Evolutionary conservation across 2,888 invertebrate species (phyloP), one percentile per base, ranked within the genome.

Genomic region (Torymus aiolomorphi): DNA sequence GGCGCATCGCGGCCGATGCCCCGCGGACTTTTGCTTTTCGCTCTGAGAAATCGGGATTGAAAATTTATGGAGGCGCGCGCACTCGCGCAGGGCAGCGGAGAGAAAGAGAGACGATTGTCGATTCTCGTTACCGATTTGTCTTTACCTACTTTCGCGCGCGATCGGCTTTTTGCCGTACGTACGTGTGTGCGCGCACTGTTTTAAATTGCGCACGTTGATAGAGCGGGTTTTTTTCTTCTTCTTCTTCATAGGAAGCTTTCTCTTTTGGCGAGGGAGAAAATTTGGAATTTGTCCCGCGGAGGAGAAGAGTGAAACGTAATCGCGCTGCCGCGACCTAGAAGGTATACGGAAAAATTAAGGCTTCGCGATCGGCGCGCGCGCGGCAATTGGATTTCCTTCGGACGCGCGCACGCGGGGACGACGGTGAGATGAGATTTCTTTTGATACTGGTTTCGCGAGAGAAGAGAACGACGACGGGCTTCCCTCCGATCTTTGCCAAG

Each of bases 61-160:
- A 42, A 79, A 79, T 79, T 79, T 79, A 79, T 70, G 65, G 74
- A 69, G 62, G 65, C 51, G 49, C 67, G 49, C 16, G 18, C 11
- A 14, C 57, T 11, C 51, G 8, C 3, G 11, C 61, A 63, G 31
- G 31, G 54, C 31, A 63, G 62, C 63, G 65, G 56, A 61, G 70
- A 70, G n/a, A 42, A 49, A 59, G 24, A 14, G 63, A 49, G 24
- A 14, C 61, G 61, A 69, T 67, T 56, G 73, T 49, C 79, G 65
- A 76, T 76, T 70, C 71, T 75, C 61, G 59, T 67, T 80, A 80
- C 80, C 80, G 80, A 80, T 80, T 80, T 72, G 80, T 75, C 80
- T 67, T 76, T 80, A 80, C 80, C 80, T 80, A 80, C 80, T 80
- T 80, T 80, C 80, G 80, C 70, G 71, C 62, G 56, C 70, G 73